A percentile compares a stretch with the other conserved stretches of the same genome.
phyloP scores from a whole-genome alignment of 1,140 invertebrate genomes.

The Trigoniulus corallinus region DNA sequence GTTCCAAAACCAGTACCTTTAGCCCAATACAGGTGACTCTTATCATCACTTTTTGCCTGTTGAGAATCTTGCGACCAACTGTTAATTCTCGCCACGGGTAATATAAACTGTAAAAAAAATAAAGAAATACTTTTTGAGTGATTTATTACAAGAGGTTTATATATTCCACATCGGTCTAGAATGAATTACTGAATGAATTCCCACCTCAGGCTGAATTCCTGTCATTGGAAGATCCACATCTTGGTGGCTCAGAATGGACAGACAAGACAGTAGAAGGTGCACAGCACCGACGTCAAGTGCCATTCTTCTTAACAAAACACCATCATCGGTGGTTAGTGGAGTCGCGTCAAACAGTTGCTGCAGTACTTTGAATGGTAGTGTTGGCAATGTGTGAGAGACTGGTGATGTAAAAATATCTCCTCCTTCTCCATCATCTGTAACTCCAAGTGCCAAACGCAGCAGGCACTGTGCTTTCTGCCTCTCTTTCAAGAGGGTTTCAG shows the following conservation, averaged over 20 bases:
- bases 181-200: background rate
- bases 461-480: constrained; percentile 67
- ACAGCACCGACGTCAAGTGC: constrained; percentile 67
- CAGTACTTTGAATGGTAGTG: constrained; percentile 70
- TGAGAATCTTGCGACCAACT: background rate
- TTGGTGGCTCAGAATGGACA: constrained; percentile 79
- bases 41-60: constrained; percentile 40
- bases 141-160: no score
- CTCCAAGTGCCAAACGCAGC: constrained; percentile 64
- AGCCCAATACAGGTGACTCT: constrained; percentile 81
- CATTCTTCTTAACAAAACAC: constrained; percentile 52
- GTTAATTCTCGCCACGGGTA: background rate
- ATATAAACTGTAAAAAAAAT: background rate
- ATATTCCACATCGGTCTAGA: background rate
- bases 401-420: constrained; percentile 58
- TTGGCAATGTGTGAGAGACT: constrained; percentile 57
- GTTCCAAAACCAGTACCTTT: constrained; percentile 88
- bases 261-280: constrained; percentile 62
- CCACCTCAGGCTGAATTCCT: constrained; percentile 31
- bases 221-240: constrained; percentile 26
- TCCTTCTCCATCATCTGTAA: constrained; percentile 78
- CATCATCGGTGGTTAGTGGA: constrained; percentile 62
- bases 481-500: constrained; percentile 66
- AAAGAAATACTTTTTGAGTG: background rate
- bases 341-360: constrained; percentile 59